Evolutionary conservation across 2,888 invertebrate species (phyloP).

Genomic region (Polymixis lichenea): DNA sequence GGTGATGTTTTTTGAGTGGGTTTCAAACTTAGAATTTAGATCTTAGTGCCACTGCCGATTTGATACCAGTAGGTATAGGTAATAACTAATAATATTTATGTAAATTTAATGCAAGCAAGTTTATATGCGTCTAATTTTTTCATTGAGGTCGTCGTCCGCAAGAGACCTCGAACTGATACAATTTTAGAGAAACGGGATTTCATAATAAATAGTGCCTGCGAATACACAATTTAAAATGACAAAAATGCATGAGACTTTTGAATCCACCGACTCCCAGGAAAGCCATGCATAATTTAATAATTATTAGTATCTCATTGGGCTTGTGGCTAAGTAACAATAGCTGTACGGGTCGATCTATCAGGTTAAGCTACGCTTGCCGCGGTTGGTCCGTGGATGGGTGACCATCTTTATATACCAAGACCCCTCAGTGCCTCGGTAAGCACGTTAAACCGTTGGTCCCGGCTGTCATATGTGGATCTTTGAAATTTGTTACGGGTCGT

Average conservation of each 20-base stretch:
- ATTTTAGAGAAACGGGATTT: conserved; percentile 25
- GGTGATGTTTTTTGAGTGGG: neutral
- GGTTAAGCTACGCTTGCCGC: no score
- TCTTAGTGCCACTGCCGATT: conserved; percentile 12
- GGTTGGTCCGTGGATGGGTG: no score
- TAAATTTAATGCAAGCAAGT: conserved; percentile 41
- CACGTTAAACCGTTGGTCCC: no score
- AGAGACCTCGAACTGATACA: conserved; percentile 33
- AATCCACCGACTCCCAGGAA: neutral
- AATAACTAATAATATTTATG: conserved; percentile 29
- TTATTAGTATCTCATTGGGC: no score
- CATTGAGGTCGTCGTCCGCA: conserved; percentile 40
- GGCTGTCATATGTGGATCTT: no score
- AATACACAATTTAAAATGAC: conserved; percentile 4
- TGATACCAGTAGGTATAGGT: conserved; percentile 1
- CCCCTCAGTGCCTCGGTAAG: no score
- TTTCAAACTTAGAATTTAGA: neutral
- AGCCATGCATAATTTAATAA: neutral
- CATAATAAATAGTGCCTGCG: conserved; percentile 1
- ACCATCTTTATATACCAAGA: no score
- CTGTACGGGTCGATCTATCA: no score
- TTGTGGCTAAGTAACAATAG: no score
- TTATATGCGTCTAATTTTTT: conserved; percentile 22
- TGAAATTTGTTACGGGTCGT: no score
- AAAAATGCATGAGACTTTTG: conserved; percentile 9